phyloP scores from a whole-genome alignment of 2,888 invertebrate genomes.

The Cyrtodaria siliqua region DNA sequence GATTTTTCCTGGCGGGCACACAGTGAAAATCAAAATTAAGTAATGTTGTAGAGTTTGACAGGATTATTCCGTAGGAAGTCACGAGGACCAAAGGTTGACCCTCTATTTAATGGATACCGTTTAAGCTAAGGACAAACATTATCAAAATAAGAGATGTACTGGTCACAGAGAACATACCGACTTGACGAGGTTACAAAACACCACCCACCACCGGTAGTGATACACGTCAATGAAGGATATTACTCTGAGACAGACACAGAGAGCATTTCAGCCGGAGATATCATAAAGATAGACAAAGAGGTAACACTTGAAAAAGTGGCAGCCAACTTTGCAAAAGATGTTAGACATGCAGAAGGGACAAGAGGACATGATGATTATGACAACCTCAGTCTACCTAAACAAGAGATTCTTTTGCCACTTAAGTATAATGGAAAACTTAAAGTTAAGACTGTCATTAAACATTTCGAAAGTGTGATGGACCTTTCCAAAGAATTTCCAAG shows the following conservation, averaged over 20 bases:
- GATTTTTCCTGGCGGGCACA: no score
- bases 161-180: conserved; percentile 43
- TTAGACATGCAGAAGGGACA: background rate
- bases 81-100: no score
- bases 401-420: conserved; percentile 17
- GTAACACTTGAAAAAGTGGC: conserved; percentile 39
- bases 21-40: no score
- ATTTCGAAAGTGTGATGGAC: background rate
- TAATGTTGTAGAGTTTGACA: no score
- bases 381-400: no score
- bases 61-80: no score
- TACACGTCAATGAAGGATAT: conserved; percentile 42
- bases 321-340: conserved; percentile 32
- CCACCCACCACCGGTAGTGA: conserved; percentile 42
- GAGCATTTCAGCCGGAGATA: conserved; percentile 46
- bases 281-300: conserved; percentile 44
- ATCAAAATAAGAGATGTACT: conserved; percentile 15
- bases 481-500: conserved; percentile 8
- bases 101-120: no score
- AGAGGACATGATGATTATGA: background rate
- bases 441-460: conserved; percentile 1
- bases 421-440: conserved; percentile 26
- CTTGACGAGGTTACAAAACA: conserved; percentile 34
- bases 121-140: no score
- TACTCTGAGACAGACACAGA: conserved; percentile 39